Base-by-base conservation (phyloP, 2,113 vertebrate genomes). In the Ceratotherium simum region DNA sequence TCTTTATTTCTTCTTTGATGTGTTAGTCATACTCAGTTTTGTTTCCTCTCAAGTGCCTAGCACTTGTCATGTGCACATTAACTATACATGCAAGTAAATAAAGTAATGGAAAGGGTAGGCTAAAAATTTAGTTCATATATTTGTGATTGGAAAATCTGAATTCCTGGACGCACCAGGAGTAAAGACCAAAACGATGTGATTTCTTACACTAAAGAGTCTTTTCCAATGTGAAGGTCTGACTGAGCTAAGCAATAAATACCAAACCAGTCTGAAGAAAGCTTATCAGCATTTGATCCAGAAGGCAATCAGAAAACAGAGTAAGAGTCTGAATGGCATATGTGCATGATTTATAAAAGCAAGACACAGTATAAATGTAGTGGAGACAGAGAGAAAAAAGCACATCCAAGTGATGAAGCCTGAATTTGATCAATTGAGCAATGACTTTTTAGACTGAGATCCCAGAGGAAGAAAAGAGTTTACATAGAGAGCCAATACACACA, bases 101-200 rank as follows among this genome's bases (percentile, higher is more conserved):
- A 78, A 93, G 25, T 76, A 82, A 86, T 65, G 46, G 72, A 80
- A 89, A 91, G 16, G 12, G 4, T 10, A 78, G 46, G 17, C 89
- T 96, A 84, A 97, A 78, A 96, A 62, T 64, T 90, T 79, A 72
- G 76, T 60, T 89, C 16, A 46, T 56, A 23, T 62, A 80, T 67
- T 54, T 96, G 12, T 65, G 33, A 87, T 0, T 67, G 20, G n/a
- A 84, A 95, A 97, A 89, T 62, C 56, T 81, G 58, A 91, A 81
- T 80, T 93, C 7, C 76, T 90, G 29, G 78, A 65, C 31, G 27
- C 16, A 95, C n/a, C 65, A 93, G 25, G 60, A 73, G 36, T n/a
- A 16, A 90, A 80, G 18, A 76, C 29, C 17, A 81, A 78, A 97
- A 85, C 13, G 18, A 76, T 8, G 31, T 58, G 31, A 60, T 81